A percentile compares a stretch with the other conserved stretches of the same genome.
These are phyloP conservation scores for Phoxinus dragarum DNA, from an alignment of 2,797 vertebrate species.

Conservation along the genomic window DNA sequence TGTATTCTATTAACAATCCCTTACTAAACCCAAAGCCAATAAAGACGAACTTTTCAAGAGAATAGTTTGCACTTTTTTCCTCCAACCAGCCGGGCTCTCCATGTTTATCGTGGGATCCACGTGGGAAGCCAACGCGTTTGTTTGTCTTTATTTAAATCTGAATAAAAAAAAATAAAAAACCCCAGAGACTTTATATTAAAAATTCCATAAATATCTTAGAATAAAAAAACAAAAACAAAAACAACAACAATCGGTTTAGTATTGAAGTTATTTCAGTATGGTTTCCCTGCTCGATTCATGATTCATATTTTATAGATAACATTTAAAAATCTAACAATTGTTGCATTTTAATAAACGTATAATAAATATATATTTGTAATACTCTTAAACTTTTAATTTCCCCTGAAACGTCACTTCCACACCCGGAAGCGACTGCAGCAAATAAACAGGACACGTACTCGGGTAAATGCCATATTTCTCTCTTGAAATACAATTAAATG, in stretches of 20 bases:
- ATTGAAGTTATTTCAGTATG: background rate
- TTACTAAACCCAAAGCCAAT: background rate
- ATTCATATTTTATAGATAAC: background rate
- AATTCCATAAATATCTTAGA: background rate
- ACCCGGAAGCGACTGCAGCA: constrained; percentile 15
- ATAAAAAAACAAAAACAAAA: too few relatives aligned
- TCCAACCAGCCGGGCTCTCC: background rate
- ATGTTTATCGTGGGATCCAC: background rate
- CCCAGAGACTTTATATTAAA: background rate
- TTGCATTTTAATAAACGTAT: background rate
- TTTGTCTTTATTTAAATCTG: background rate
- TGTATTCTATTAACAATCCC: background rate
- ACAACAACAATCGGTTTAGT: background rate
- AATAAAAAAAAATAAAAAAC: background rate
- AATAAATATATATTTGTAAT: background rate
- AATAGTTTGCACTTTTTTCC: background rate
- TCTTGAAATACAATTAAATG: background rate
- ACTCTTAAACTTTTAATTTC: background rate
- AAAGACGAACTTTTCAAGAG: background rate
- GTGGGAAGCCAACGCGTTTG: too few relatives aligned
- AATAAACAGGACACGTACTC: constrained; percentile 38
- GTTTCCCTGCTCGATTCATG: background rate
- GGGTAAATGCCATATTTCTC: background rate
- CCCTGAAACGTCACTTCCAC: constrained; percentile 27
- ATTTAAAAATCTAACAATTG: background rate